A percentile compares a stretch with the other conserved stretches of the same genome.
Conservation (phyloP, 1,140 invertebrate genomes). For the Magallana angulata region DNA sequence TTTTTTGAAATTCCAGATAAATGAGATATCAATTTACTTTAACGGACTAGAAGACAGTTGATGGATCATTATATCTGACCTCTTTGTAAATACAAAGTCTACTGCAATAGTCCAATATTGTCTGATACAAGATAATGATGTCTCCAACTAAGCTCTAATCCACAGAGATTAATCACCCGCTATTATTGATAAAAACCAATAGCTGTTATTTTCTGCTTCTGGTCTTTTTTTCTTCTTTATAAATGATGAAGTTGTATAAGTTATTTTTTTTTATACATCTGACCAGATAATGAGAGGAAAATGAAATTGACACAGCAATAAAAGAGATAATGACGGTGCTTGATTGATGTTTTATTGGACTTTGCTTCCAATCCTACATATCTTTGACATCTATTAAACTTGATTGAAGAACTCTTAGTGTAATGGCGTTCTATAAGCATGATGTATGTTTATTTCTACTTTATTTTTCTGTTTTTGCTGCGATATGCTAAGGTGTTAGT, state of each 20-base stretch:
- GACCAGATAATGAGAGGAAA: conserved; percentile 3
- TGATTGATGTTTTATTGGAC: conserved; percentile 21
- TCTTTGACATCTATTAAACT: conserved; percentile 36
- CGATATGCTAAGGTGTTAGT: too few relatives aligned
- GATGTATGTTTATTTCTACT: neutral
- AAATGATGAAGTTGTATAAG: conserved; percentile 31
- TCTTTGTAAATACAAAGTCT: too few relatives aligned
- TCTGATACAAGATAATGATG: conserved; percentile 8
- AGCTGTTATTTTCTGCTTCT: neutral
- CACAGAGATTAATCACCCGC: conserved; percentile 5
- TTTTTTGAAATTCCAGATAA: neutral
- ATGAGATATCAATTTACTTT: too few relatives aligned
- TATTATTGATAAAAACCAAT: conserved; percentile 1
- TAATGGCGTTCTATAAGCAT: neutral
- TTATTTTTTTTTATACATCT: neutral
- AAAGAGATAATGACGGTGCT: neutral
- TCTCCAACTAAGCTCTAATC: neutral
- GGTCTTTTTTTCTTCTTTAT: neutral
- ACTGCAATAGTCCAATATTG: neutral
- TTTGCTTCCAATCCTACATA: conserved; percentile 6
- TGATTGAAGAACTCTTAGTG: conserved; percentile 11
- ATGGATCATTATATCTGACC: too few relatives aligned
- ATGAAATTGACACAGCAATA: conserved; percentile 20
- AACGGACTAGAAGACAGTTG: too few relatives aligned
- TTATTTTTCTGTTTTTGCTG: too few relatives aligned